Evolutionary conservation across 2,113 vertebrate species (phyloP).

Genomic region (Pyrgilauda ruficollis): DNA sequence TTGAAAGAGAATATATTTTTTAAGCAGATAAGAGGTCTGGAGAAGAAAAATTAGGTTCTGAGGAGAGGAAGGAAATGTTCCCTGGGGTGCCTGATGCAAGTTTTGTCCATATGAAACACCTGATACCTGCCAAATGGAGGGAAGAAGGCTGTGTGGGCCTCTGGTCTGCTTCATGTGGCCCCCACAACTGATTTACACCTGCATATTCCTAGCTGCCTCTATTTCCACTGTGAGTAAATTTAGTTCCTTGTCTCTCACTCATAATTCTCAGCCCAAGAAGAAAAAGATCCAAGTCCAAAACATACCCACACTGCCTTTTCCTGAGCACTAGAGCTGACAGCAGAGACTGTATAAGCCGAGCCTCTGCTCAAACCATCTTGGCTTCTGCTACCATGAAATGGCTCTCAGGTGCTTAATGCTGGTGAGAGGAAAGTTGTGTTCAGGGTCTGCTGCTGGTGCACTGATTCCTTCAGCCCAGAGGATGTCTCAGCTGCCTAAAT

Average conservation of each 20-base stretch:
- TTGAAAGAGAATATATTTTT: neutral
- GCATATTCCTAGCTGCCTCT: neutral
- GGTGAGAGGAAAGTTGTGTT: neutral
- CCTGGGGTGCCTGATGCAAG: neutral
- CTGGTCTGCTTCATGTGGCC: neutral
- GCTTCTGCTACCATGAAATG: neutral
- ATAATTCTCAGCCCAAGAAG: neutral
- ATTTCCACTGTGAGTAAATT: neutral
- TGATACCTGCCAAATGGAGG: neutral
- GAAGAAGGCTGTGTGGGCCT: neutral
- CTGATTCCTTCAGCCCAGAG: neutral
- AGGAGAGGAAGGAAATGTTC: conserved; percentile 5
- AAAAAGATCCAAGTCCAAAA: neutral
- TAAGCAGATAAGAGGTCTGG: neutral
- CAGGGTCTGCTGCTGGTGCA: neutral
- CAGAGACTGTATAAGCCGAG: neutral
- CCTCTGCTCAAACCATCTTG: neutral
- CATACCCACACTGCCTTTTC: neutral
- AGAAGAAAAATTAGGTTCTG: neutral
- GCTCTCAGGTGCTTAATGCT: neutral
- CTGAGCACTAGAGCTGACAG: neutral
- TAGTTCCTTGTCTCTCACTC: neutral
- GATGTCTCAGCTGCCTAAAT: neutral
- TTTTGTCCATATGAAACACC: neutral
- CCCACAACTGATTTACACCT: neutral